Evolutionary conservation across 2,797 vertebrate species (phyloP).

Genomic region (Spea hammondii): DNA sequence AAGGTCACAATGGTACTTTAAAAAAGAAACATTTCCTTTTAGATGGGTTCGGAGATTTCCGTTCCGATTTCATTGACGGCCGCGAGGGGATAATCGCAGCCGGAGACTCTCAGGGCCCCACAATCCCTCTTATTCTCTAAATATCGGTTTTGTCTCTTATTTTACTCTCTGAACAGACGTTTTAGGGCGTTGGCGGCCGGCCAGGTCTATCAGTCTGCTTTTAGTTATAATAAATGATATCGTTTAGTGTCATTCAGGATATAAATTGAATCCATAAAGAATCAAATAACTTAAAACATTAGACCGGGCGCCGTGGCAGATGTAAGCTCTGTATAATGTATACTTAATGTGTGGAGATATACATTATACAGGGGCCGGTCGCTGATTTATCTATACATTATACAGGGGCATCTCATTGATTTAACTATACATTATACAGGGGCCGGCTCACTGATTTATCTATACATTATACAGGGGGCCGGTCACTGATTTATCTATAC

Average conservation of each 20-base stretch:
- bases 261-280: not conserved
- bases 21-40: too few species aligned
- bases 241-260: constrained; percentile 5
- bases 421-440: too few species aligned
- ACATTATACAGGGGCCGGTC: too few species aligned
- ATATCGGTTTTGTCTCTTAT: constrained; percentile 36
- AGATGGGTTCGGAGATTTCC: not conserved
- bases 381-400: too few species aligned
- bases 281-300: not conserved
- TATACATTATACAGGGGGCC: too few species aligned
- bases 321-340: too few species aligned
- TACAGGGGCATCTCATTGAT: too few species aligned
- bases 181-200: constrained; percentile 19
- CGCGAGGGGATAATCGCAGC: constrained; percentile 41
- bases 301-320: too few species aligned
- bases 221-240: constrained; percentile 12
- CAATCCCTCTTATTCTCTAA: constrained; percentile 17
- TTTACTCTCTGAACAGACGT: constrained; percentile 39
- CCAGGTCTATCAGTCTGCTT: constrained; percentile 10
- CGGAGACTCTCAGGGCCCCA: not conserved
- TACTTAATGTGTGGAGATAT: too few species aligned
- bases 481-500: too few species aligned
- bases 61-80: constrained; percentile 34
- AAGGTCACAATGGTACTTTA: too few species aligned
- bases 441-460: too few species aligned